Evolutionary conservation across 2,888 invertebrate species (phyloP).

Genomic region (Teleiodes luculella): DNA sequence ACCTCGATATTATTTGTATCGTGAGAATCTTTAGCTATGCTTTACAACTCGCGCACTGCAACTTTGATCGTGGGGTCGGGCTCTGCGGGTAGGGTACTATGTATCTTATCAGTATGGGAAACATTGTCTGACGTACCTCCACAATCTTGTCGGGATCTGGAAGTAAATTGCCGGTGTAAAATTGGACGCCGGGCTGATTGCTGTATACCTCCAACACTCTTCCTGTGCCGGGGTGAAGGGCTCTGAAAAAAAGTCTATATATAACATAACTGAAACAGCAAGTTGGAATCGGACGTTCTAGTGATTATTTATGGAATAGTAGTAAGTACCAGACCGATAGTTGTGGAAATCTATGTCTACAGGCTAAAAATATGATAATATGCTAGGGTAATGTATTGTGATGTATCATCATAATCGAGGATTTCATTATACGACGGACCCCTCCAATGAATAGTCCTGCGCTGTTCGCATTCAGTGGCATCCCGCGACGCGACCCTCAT

Average conservation of each 20-base stretch:
- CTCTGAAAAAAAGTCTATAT: conserved; percentile 56
- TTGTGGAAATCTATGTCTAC: too few species aligned
- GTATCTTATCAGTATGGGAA: not conserved
- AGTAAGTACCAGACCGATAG: too few species aligned
- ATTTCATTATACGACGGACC: too few species aligned
- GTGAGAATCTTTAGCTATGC: not conserved
- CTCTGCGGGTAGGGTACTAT: too few species aligned
- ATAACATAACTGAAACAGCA: not conserved
- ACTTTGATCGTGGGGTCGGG: not conserved
- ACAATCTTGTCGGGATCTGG: conserved; percentile 78
- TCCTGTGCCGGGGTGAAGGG: conserved; percentile 83
- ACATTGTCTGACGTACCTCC: conserved; percentile 36
- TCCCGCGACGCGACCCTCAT: too few species aligned
- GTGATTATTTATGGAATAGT: too few species aligned
- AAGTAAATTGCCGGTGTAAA: conserved; percentile 89
- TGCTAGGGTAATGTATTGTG: too few species aligned
- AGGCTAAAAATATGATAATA: too few species aligned
- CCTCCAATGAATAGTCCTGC: too few species aligned
- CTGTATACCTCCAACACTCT: conserved; percentile 88
- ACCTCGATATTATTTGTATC: not conserved
- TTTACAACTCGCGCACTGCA: not conserved
- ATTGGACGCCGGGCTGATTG: conserved; percentile 93
- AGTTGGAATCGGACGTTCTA: too few species aligned
- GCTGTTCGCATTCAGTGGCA: too few species aligned
- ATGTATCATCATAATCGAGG: too few species aligned